Conservation (phyloP, 1,140 invertebrate species). For the Bactericera cockerelli region DNA sequence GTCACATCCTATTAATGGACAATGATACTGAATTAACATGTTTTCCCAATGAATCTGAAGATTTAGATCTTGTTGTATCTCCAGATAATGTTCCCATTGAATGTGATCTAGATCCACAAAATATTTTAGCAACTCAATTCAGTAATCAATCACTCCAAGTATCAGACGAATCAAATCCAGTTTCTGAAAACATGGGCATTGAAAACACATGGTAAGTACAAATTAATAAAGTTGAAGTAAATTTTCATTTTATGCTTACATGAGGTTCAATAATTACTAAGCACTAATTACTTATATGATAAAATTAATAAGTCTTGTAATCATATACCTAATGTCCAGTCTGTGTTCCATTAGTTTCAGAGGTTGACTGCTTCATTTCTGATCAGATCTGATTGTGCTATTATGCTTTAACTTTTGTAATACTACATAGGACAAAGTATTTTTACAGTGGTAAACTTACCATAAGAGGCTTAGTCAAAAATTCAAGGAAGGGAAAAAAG, state of each 20-base stretch:
- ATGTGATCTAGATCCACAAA: slow-evolving; percentile 1
- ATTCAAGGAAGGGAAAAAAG: too few species aligned
- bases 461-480: too few species aligned
- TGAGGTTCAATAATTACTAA: too few species aligned
- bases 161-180: slow-evolving; percentile 6
- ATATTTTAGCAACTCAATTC: slow-evolving; percentile 11
- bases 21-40: not conserved
- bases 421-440: too few species aligned
- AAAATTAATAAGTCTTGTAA: too few species aligned
- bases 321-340: too few species aligned
- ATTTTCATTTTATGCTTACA: not conserved
- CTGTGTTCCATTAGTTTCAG: too few species aligned
- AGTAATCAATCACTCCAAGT: slow-evolving; percentile 15
- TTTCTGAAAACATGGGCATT: slow-evolving; percentile 11
- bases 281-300: too few species aligned
- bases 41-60: not conserved
- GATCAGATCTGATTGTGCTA: too few species aligned
- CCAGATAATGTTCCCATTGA: not conserved
- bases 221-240: not conserved
- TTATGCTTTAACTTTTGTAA: too few species aligned
- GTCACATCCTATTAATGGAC: not conserved
- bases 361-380: too few species aligned
- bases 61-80: not conserved
- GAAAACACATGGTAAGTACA: slow-evolving; percentile 17
- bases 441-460: too few species aligned